These are phyloP conservation scores for Embiotoca jacksoni DNA, from an alignment of 2,113 vertebrate species.

Conservation along the genomic window DNA sequence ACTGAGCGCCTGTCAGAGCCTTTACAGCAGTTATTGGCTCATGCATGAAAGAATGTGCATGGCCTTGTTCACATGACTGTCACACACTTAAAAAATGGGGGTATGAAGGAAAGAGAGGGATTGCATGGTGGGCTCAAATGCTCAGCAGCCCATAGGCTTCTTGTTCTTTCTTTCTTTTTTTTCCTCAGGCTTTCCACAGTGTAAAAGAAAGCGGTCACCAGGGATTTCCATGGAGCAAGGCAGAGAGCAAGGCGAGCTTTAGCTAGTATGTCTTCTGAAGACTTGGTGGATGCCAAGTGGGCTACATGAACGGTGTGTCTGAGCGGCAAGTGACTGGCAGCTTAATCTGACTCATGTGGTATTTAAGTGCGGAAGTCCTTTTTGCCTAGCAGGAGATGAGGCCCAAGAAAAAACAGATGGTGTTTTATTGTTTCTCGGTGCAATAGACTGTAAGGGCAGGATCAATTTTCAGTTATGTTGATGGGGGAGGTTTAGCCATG, in stretches of 20 bases:
- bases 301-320: constrained; percentile 44
- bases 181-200: constrained; percentile 45
- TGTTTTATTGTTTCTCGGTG: constrained; percentile 74
- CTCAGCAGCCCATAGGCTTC: constrained; percentile 48
- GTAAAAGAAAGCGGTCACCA: constrained; percentile 35
- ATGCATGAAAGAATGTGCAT: constrained; percentile 81
- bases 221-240: constrained; percentile 51
- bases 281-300: constrained; percentile 38
- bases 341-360: constrained; percentile 81
- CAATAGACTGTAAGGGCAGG: constrained; percentile 43
- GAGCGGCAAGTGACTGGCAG: constrained; percentile 64
- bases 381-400: constrained; percentile 54
- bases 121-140: constrained; percentile 56
- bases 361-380: constrained; percentile 75
- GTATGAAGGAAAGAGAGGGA: constrained; percentile 42
- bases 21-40: constrained; percentile 71
- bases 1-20: constrained; percentile 58
- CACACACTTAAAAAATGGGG: constrained; percentile 59
- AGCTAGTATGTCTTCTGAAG: constrained; percentile 52
- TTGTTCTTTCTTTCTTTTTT: constrained; percentile 47
- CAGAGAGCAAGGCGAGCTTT: constrained; percentile 35
- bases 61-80: constrained; percentile 83
- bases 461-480: constrained; percentile 51
- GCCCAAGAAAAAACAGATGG: constrained; percentile 70
- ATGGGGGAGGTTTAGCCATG: constrained; percentile 3